Conservation (phyloP, 2,888 invertebrate genomes). For the Gari tellinella region DNA sequence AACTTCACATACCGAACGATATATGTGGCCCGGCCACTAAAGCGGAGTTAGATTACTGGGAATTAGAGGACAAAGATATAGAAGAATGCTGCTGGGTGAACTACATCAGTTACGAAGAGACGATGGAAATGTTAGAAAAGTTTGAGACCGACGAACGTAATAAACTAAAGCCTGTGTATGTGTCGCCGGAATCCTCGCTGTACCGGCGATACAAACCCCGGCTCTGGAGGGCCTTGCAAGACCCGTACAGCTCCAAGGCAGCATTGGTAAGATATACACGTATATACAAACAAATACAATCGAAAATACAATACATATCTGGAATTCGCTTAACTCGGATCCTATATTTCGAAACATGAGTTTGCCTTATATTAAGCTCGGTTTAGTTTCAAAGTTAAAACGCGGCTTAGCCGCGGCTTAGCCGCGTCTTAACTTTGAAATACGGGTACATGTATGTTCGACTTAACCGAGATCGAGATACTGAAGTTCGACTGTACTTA, state of each 20-base stretch:
- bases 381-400: too few species aligned
- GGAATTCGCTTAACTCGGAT: too few species aligned
- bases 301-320: too few species aligned
- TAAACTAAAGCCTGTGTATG: conserved; percentile 57
- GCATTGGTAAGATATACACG: conserved; percentile 62
- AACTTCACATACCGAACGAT: conserved; percentile 67
- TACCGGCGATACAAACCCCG: conserved; percentile 56
- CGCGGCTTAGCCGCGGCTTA: too few species aligned
- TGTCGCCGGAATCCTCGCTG: conserved; percentile 50
- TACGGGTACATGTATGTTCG: too few species aligned
- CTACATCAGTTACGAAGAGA: conserved; percentile 71
- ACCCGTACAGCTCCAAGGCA: conserved; percentile 63
- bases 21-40: conserved; percentile 69
- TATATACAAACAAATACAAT: too few species aligned
- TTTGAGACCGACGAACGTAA: conserved; percentile 67
- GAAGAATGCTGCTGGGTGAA: conserved; percentile 77
- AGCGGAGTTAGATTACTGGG: conserved; percentile 76
- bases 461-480: too few species aligned
- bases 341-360: too few species aligned
- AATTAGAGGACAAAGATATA: conserved; percentile 73
- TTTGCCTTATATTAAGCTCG: too few species aligned
- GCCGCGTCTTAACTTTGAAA: too few species aligned
- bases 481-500: too few species aligned
- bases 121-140: conserved; percentile 63
- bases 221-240: conserved; percentile 68